Conservation (phyloP, 2,113 vertebrate genomes). For the Sceloporus undulatus region DNA sequence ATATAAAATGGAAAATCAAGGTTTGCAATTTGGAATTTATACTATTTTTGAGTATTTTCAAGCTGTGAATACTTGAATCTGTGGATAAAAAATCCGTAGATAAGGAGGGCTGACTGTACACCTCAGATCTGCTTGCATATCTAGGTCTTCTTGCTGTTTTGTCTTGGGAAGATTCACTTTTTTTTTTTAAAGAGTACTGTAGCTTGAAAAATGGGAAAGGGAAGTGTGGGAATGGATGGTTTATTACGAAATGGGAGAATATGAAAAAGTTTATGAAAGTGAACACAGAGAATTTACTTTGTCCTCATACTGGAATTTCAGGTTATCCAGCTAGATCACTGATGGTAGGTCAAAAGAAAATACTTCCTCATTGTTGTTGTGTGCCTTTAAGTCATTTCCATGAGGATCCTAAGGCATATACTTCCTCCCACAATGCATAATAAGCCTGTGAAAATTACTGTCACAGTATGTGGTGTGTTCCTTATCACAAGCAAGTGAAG, state of each 20-base stretch:
- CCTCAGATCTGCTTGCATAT: neutral
- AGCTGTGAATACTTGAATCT: too few relatives aligned
- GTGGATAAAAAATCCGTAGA: too few relatives aligned
- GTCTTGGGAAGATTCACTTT: neutral
- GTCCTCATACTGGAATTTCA: neutral
- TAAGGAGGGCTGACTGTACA: neutral
- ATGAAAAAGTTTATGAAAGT: neutral
- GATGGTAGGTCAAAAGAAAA: neutral
- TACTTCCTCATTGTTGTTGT: neutral
- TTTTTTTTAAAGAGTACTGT: neutral
- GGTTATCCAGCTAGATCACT: neutral
- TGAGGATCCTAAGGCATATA: too few relatives aligned
- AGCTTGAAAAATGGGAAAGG: neutral
- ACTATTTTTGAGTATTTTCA: too few relatives aligned
- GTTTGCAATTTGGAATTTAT: too few relatives aligned
- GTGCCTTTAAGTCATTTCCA: too few relatives aligned
- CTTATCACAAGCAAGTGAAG: too few relatives aligned
- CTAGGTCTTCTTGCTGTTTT: neutral
- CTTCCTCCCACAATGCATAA: neutral
- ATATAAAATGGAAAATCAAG: too few relatives aligned
- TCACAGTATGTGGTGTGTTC: neutral
- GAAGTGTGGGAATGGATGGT: neutral
- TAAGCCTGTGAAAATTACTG: neutral
- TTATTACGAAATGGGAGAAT: neutral
- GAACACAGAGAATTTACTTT: neutral